Conservation (phyloP, 2,797 vertebrate genomes). For the Pangasius krempfi region DNA sequence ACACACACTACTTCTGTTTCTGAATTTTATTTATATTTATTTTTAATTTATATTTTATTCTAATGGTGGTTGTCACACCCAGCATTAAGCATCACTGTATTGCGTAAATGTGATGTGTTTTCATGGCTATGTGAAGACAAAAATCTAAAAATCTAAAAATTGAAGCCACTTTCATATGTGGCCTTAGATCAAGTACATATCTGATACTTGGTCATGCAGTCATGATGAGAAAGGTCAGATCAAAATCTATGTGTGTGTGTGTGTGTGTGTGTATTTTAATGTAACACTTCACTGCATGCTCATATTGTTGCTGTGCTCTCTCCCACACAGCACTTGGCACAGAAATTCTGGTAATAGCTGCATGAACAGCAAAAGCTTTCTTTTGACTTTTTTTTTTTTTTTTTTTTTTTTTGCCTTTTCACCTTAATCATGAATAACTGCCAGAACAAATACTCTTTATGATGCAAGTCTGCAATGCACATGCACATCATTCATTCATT, state of each 20-base stretch:
- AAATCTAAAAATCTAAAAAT: neutral
- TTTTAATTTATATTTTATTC: too few species aligned
- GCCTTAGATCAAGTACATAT: too few species aligned
- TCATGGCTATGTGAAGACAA: neutral
- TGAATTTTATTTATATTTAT: too few species aligned
- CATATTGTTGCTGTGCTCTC: neutral
- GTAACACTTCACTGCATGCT: slow-evolving; percentile 10
- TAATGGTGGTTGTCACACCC: neutral
- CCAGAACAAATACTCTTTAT: neutral
- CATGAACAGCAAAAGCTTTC: neutral
- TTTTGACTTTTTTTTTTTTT: neutral
- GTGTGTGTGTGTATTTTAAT: neutral
- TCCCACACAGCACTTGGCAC: slow-evolving; percentile 9
- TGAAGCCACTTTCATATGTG: neutral
- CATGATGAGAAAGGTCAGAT: neutral
- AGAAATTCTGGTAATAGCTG: neutral
- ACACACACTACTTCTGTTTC: neutral
- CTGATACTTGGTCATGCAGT: neutral
- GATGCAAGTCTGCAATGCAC: neutral
- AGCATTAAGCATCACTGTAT: neutral
- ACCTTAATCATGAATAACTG: neutral
- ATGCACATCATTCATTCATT: neutral
- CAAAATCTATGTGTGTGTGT: neutral
- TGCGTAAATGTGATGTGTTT: neutral
- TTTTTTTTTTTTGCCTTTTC: neutral